Evolutionary conservation across 2,797 vertebrate genomes (phyloP).

Genomic region (Oreonectes daqikongensis): DNA sequence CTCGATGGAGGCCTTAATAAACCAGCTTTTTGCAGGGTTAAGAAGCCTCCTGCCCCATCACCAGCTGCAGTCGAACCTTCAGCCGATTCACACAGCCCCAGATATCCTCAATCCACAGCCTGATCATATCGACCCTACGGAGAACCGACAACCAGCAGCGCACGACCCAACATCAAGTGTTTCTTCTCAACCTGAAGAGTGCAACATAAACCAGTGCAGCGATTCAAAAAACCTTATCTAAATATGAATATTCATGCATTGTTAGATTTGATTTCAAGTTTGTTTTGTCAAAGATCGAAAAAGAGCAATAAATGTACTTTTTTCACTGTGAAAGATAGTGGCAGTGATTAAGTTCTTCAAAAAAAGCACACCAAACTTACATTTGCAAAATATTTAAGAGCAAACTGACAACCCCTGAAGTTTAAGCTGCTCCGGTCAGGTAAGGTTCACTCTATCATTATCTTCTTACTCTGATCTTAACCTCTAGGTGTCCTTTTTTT

Average conservation of each 20-base stretch:
- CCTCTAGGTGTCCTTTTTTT: too few species aligned
- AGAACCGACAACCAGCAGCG: background rate
- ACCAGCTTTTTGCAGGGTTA: conserved; percentile 35
- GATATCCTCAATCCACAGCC: background rate
- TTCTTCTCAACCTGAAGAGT: background rate
- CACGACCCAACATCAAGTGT: too few species aligned
- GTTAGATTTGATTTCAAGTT: conserved; percentile 1
- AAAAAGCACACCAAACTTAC: too few species aligned
- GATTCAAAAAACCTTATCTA: background rate
- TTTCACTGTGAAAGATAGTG: too few species aligned
- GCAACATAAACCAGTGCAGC: background rate
- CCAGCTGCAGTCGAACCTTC: background rate
- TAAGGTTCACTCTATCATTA: too few species aligned
- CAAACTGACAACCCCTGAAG: too few species aligned
- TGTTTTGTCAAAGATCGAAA: background rate
- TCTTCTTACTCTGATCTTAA: too few species aligned
- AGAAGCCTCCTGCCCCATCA: conserved; percentile 36
- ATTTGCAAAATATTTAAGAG: too few species aligned
- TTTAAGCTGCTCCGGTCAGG: too few species aligned
- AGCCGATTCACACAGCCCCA: background rate
- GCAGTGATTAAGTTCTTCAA: too few species aligned
- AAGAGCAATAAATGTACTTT: background rate
- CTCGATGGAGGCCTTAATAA: conserved; percentile 34
- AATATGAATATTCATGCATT: background rate
- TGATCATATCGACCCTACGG: background rate